Conservation (phyloP, 2,888 invertebrate species). For the Drosophila macrospina region DNA sequence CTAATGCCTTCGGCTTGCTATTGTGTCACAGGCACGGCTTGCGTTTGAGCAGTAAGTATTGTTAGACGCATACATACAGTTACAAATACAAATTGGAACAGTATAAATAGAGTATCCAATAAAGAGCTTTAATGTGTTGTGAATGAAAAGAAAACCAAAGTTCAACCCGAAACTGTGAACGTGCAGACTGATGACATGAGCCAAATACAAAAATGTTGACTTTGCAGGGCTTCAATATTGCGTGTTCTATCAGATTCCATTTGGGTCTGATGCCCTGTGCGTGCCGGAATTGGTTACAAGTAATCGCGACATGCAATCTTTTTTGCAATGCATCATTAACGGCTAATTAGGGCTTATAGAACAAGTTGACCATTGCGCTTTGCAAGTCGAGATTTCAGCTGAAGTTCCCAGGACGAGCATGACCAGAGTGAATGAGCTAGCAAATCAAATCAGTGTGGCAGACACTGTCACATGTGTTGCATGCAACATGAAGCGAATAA, state of each 20-base stretch:
- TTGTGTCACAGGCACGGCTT: slow-evolving; percentile 21
- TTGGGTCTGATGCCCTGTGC: slow-evolving; percentile 20
- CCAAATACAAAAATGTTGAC: slow-evolving; percentile 41
- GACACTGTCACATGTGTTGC: slow-evolving; percentile 12
- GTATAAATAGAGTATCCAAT: slow-evolving; percentile 1
- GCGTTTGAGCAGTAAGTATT: slow-evolving; percentile 49
- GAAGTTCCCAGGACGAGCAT: slow-evolving; percentile 29
- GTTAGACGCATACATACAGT: slow-evolving; percentile 11
- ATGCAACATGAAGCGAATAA: slow-evolving; percentile 1
- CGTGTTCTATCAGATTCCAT: slow-evolving; percentile 59
- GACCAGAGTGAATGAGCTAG: slow-evolving; percentile 22
- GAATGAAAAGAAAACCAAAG: not conserved
- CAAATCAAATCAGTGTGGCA: slow-evolving; percentile 28
- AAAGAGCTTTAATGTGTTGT: slow-evolving; percentile 8
- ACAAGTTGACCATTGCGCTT: slow-evolving; percentile 34
- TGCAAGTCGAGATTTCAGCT: not conserved
- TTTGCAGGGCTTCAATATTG: slow-evolving; percentile 69
- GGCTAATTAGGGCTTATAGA: slow-evolving; percentile 64
- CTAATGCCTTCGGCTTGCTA: slow-evolving; percentile 30
- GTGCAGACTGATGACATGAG: slow-evolving; percentile 32
- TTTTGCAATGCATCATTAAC: slow-evolving; percentile 69
- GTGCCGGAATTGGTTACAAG: slow-evolving; percentile 26
- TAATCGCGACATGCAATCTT: slow-evolving; percentile 68
- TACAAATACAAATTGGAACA: slow-evolving; percentile 50
- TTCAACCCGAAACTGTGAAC: slow-evolving; percentile 29